Evolutionary conservation across 2,888 invertebrate genomes (phyloP).

Genomic region (Bedellia somnulentella): DNA sequence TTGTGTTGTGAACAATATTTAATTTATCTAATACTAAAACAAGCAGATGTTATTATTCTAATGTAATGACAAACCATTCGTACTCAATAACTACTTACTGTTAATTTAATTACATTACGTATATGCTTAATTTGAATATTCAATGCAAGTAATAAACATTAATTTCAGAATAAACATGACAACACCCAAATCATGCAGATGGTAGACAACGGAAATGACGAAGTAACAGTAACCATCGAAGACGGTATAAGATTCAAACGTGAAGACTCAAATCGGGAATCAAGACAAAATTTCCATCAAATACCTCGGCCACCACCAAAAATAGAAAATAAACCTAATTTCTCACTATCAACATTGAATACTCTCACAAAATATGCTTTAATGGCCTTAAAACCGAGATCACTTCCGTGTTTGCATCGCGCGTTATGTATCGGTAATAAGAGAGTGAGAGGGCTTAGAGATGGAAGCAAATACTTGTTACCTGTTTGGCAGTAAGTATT

Average conservation of each 20-base stretch:
- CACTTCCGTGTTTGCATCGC: slow-evolving; percentile 63
- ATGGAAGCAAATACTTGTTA: slow-evolving; percentile 67
- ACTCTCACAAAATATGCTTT: slow-evolving; percentile 54
- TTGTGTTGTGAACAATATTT: no score
- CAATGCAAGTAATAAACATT: no score
- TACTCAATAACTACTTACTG: no score
- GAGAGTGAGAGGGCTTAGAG: slow-evolving; percentile 54
- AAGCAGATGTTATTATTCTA: no score
- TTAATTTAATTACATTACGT: no score
- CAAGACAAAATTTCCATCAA: neutral
- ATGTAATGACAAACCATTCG: no score
- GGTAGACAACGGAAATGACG: slow-evolving; percentile 26
- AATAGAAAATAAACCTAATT: no score
- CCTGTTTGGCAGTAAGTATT: slow-evolving; percentile 73
- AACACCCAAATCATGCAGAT: no score
- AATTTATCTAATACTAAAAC: no score
- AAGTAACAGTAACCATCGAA: slow-evolving; percentile 38
- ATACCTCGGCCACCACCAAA: slow-evolving; percentile 13
- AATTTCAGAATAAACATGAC: no score
- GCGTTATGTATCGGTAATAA: slow-evolving; percentile 70
- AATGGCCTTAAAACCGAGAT: slow-evolving; percentile 54
- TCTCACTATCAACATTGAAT: slow-evolving; percentile 47
- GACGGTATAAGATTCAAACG: slow-evolving; percentile 43
- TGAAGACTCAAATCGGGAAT: slow-evolving; percentile 20
- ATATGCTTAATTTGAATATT: no score